Conservation (phyloP, 2,888 invertebrate genomes). For the Lasius platythorax region DNA sequence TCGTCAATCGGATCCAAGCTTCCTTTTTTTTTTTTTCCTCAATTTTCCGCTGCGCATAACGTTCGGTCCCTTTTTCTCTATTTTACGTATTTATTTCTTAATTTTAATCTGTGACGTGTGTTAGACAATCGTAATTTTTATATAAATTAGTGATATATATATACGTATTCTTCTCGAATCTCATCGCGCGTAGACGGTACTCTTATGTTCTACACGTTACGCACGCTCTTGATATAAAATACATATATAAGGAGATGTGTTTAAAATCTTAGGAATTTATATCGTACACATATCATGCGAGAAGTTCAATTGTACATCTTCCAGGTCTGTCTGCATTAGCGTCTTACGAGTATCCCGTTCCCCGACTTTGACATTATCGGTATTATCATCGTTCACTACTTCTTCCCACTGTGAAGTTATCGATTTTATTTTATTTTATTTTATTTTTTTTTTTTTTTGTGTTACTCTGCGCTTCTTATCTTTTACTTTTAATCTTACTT, state of each 20-base stretch:
- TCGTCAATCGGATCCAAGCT: neutral
- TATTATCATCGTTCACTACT: conserved; percentile 55
- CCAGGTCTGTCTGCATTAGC: conserved; percentile 47
- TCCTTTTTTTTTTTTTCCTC: conserved; percentile 22
- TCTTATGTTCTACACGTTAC: conserved; percentile 6
- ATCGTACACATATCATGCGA: conserved; percentile 35
- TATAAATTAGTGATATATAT: neutral
- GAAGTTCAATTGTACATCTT: conserved; percentile 27
- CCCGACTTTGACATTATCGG: conserved; percentile 47
- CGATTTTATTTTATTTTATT: neutral
- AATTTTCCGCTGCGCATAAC: conserved; percentile 25
- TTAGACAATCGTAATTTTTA: conserved; percentile 8
- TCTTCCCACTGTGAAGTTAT: conserved; percentile 46
- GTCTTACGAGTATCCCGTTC: conserved; percentile 43
- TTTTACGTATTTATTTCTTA: neutral
- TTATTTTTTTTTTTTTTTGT: conserved; percentile 13
- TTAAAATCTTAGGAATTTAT: conserved; percentile 20
- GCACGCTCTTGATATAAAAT: conserved; percentile 1
- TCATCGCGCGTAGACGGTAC: conserved; percentile 8
- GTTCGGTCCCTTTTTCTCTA: conserved; percentile 27
- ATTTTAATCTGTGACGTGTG: neutral
- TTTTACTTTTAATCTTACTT: conserved; percentile 52
- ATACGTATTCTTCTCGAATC: conserved; percentile 14
- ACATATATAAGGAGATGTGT: neutral
- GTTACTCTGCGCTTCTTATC: conserved; percentile 59